phyloP scores from a whole-genome alignment of 2,113 vertebrate species.

The Sphyrna mokarran region DNA sequence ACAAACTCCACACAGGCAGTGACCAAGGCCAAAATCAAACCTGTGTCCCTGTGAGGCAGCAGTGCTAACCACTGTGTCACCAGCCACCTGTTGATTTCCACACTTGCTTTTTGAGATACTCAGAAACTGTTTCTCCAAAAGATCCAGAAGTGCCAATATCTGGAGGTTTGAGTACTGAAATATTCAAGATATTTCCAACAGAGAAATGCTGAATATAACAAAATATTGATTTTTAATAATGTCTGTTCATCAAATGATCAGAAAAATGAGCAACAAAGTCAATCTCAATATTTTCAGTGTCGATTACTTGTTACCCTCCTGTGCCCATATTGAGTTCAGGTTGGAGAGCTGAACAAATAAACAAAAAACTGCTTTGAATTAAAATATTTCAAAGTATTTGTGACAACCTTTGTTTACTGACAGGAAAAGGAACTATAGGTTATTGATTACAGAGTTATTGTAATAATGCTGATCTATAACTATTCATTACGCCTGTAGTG shows the following conservation, averaged over 20 bases:
- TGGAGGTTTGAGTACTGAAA: not conserved
- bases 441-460: not conserved
- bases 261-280: not conserved
- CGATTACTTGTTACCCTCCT: not conserved
- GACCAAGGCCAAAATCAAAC: no score
- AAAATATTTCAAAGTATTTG: not conserved
- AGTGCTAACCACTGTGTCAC: no score
- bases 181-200: not conserved
- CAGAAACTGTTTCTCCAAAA: not conserved
- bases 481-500: not conserved
- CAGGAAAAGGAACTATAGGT: not conserved
- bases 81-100: no score
- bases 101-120: not conserved
- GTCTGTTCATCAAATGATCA: not conserved
- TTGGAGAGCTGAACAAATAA: not conserved
- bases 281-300: not conserved
- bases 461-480: not conserved
- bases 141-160: not conserved
- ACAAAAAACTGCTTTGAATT: not conserved
- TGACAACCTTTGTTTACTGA: not conserved
- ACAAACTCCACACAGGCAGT: no score
- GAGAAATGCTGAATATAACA: not conserved
- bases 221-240: conserved; percentile 33
- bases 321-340: not conserved
- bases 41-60: no score